Evolutionary conservation across 1,140 invertebrate genomes (phyloP).

Genomic region (Diabrotica undecimpunctata): DNA sequence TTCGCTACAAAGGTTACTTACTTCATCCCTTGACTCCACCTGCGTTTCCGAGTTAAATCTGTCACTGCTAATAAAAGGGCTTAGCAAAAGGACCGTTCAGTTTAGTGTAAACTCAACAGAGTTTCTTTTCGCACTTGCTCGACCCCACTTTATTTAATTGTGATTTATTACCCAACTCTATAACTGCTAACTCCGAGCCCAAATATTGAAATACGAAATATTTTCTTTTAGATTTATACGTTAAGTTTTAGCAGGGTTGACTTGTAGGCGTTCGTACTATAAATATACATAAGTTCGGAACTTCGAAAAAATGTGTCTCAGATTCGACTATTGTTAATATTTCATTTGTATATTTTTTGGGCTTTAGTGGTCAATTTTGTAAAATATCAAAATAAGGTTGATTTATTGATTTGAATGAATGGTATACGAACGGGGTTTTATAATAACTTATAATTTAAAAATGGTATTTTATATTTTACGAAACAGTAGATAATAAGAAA

Average conservation of each 20-base stretch:
- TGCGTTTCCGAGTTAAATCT: neutral
- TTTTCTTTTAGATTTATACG: slow-evolving; percentile 3
- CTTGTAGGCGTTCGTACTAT: neutral
- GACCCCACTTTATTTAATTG: slow-evolving; percentile 1
- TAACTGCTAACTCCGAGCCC: neutral
- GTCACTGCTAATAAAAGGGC: slow-evolving; percentile 1
- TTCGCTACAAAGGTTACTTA: too few species aligned
- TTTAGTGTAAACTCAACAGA: neutral
- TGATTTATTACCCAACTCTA: neutral
- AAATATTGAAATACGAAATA: neutral
- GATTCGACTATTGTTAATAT: neutral
- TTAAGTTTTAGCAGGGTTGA: slow-evolving; percentile 1
- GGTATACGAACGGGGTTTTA: too few species aligned
- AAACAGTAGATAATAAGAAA: too few species aligned
- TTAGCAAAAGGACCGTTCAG: neutral
- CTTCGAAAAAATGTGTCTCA: neutral
- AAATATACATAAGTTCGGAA: slow-evolving; percentile 3
- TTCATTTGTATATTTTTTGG: neutral
- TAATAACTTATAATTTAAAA: too few species aligned
- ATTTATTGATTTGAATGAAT: neutral
- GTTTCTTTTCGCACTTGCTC: neutral
- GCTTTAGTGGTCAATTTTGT: neutral
- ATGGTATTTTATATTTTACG: too few species aligned
- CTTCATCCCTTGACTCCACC: too few species aligned
- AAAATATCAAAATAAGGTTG: neutral